A percentile compares a stretch with the other conserved stretches of the same genome.
Evolutionary conservation across 2,888 invertebrate species (phyloP).

Genomic region (Aromia moschata): DNA sequence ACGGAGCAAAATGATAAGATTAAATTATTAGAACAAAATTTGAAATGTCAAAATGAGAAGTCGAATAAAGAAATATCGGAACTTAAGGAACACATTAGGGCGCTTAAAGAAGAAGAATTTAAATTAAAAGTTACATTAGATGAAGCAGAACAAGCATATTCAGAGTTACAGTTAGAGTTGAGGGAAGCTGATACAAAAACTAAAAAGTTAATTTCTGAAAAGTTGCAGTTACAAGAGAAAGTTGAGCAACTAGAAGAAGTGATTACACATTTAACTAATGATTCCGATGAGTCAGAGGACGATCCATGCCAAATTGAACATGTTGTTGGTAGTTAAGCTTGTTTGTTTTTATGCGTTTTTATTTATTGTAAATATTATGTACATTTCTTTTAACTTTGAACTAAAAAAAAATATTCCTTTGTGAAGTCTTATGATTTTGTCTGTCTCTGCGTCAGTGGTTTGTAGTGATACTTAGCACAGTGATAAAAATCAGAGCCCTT

Average conservation of each 20-base stretch:
- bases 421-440: too few species aligned
- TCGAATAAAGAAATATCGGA: background rate
- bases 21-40: background rate
- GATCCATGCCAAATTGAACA: too few species aligned
- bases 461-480: too few species aligned
- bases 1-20: background rate
- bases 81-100: conserved; percentile 2
- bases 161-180: background rate
- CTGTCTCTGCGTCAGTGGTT: too few species aligned
- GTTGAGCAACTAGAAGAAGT: conserved; percentile 7
- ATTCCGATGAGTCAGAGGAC: background rate
- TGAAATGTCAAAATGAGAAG: background rate
- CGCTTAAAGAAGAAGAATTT: background rate
- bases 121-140: background rate
- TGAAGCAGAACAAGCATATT: conserved; percentile 1
- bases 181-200: background rate
- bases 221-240: too few species aligned
- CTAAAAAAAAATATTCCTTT: too few species aligned
- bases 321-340: too few species aligned
- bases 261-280: background rate
- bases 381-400: too few species aligned
- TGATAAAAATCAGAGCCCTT: too few species aligned
- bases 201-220: conserved; percentile 6
- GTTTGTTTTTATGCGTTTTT: too few species aligned
- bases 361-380: too few species aligned